phyloP scores from a whole-genome alignment of 2,113 vertebrate species.

The Gopherus flavomarginatus region DNA sequence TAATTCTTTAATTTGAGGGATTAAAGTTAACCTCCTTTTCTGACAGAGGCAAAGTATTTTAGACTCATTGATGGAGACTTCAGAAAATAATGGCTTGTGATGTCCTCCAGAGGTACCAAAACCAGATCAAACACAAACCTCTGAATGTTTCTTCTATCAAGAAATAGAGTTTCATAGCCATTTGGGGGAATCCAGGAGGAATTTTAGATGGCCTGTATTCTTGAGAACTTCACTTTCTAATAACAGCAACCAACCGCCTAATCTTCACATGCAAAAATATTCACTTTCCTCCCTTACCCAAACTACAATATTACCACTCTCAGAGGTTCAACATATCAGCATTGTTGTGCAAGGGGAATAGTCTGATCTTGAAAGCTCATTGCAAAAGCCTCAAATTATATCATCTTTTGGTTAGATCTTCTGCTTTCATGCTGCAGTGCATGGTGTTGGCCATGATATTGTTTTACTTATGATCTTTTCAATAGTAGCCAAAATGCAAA shows the following conservation, averaged over 20 bases:
- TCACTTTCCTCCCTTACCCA: background rate
- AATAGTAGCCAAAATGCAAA: background rate
- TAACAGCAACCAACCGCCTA: background rate
- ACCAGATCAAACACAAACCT: background rate
- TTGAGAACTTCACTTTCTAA: conserved; percentile 31
- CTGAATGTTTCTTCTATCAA: background rate
- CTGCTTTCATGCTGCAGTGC: fast-evolving
- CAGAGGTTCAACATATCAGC: background rate
- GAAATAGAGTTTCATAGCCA: background rate
- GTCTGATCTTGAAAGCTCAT: background rate
- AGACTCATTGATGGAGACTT: background rate
- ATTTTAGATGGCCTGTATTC: background rate
- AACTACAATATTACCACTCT: background rate
- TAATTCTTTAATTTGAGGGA: background rate
- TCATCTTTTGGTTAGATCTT: background rate
- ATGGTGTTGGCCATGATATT: background rate
- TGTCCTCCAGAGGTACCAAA: background rate
- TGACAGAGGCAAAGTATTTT: background rate
- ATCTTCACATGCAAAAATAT: background rate
- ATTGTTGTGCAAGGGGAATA: background rate
- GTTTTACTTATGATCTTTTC: background rate
- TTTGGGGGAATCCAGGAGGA: background rate
- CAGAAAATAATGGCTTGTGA: background rate
- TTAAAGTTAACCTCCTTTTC: background rate
- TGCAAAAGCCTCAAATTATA: fast-evolving